Evolutionary conservation across 2,113 vertebrate species (phyloP).

Genomic region (Anthoscopus minutus): DNA sequence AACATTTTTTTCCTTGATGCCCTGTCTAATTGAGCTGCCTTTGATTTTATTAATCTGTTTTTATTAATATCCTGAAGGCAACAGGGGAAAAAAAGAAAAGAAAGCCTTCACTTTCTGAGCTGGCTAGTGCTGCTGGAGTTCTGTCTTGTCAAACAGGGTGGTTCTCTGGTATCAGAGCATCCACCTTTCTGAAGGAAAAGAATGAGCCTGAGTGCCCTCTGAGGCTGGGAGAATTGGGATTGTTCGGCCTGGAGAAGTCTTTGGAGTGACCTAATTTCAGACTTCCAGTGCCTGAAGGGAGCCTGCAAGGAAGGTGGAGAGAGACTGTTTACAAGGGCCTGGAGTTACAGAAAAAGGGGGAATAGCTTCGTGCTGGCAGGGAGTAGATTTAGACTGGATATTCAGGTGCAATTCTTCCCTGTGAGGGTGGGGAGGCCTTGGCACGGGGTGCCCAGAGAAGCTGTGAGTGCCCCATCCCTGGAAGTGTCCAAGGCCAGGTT

Average conservation of each 20-base stretch:
- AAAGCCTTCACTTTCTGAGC: conserved; percentile 4
- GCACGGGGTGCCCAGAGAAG: not conserved
- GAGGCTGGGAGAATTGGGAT: not conserved
- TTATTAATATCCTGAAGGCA: conserved; percentile 70
- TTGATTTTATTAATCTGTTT: conserved; percentile 67
- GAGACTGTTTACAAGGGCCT: not conserved
- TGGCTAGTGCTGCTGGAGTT: not conserved
- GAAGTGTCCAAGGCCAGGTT: not conserved
- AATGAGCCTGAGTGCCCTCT: not conserved
- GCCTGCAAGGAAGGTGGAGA: not conserved
- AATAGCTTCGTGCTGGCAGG: not conserved
- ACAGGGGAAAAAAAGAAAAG: not conserved
- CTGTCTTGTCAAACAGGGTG: not conserved
- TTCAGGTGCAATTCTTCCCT: not conserved
- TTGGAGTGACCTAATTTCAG: not conserved
- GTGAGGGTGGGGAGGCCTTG: not conserved
- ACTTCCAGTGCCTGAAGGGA: not conserved
- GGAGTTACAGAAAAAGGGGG: not conserved
- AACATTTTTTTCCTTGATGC: conserved; percentile 42
- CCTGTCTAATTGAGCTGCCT: conserved; percentile 46
- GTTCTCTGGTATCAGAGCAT: not conserved
- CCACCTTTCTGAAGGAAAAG: not conserved
- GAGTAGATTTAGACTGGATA: not conserved
- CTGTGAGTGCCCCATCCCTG: not conserved
- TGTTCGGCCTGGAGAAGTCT: not conserved